Evolutionary conservation across 2,113 vertebrate genomes (phyloP), one percentile per base, ranked within the genome.

Genomic region (Saimiri boliviensis): DNA sequence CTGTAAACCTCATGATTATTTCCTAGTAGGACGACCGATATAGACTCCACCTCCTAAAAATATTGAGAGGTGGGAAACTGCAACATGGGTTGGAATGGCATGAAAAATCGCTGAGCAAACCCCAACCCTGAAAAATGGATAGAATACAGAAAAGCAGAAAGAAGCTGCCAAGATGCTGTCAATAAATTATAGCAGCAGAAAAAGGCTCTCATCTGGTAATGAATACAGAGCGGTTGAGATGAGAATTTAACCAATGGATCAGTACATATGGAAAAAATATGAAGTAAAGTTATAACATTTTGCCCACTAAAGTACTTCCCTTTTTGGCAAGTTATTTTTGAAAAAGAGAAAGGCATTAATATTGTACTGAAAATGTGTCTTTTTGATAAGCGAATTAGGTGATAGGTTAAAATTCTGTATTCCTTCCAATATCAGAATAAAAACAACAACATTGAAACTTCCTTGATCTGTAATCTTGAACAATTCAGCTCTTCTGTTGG

Each of bases 361-460:
- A 30, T 54, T 32, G 12, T 71, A 37, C 27, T 88, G 80, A 88
- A 49, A 83, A 49, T 74, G 42, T 52, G 79, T 90, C 23, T 63
- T 19, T 89, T 10, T 84, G 63, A 58, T 54, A 80, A 81, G 19
- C 4, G 91, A 93, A 94, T 42, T 87, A 88, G 80, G 56, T 76
- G 42, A 98, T n/a, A 97, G 87, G 42, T 86, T 93, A 16, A 83
- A 86, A 92, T 68, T 85, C 84, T 79, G 5, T 56, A 76, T 71
- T 83, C 21, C 27, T 27, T 85, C 42, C 10, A 89, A 32, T 25
- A 76, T 76, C 60, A 89, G 76, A 66, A 60, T 30, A 66, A 54
- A 93, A 10, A 47, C 21, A 95, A 81, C 23, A 85, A 68, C 11
- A 89, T 45, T 86, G 80, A 88, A 91, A 52, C 35, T 5, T 40